Evolutionary conservation across 2,797 vertebrate genomes (phyloP).

Genomic region (Ctenosaura bakeri): DNA sequence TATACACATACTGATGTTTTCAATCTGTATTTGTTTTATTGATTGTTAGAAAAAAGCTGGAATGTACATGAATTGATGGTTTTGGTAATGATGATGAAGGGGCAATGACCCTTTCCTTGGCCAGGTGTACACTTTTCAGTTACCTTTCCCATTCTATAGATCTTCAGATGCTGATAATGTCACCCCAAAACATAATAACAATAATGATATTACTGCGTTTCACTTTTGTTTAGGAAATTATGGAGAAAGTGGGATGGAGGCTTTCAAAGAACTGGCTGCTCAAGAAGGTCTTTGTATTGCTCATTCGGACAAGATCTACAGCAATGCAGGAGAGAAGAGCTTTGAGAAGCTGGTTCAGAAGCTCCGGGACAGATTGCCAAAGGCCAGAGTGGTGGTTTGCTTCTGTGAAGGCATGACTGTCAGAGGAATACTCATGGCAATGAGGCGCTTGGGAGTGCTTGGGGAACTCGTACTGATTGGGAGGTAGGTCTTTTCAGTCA

Average conservation of each 20-base stretch:
- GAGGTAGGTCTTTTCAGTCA: slow-evolving; percentile 83
- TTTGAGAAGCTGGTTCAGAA: slow-evolving; percentile 95
- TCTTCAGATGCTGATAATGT: background rate
- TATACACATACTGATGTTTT: no score
- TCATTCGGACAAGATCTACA: slow-evolving; percentile 99
- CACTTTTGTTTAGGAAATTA: slow-evolving; percentile 89
- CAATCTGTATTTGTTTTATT: no score
- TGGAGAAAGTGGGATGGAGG: slow-evolving; percentile 98
- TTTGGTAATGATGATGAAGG: no score
- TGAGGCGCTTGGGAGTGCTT: slow-evolving; percentile 91
- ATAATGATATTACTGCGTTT: accelerated
- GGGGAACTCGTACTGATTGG: slow-evolving; percentile 95
- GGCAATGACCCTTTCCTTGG: no score
- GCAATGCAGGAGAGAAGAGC: slow-evolving; percentile 95
- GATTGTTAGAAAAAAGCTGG: no score
- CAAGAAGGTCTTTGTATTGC: slow-evolving; percentile 97
- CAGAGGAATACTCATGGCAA: slow-evolving; percentile 94
- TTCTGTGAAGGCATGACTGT: slow-evolving; percentile 99
- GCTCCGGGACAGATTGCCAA: slow-evolving; percentile 93
- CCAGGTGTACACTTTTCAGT: background rate
- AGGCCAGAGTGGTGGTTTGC: slow-evolving; percentile 96
- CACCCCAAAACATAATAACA: background rate
- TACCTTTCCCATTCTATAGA: background rate
- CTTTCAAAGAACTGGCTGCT: slow-evolving; percentile 96
- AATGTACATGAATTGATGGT: no score